These are phyloP conservation scores for Tipula confusa DNA, from an alignment of 2,888 invertebrate genomes.

Conservation along the genomic window DNA sequence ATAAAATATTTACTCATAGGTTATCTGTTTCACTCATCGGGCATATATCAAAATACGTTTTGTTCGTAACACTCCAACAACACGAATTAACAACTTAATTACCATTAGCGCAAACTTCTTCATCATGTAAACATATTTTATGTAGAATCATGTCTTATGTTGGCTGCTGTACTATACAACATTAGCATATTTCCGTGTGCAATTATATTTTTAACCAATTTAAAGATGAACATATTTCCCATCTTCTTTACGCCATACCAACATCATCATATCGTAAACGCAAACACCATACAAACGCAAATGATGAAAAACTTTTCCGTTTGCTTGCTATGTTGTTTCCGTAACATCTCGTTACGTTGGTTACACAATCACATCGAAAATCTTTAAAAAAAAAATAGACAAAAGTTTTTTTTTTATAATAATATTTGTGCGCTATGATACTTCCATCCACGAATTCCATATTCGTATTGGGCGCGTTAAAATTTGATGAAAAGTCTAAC, in stretches of 20 bases:
- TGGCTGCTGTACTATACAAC: not conserved
- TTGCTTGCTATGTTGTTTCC: no score
- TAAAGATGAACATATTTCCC: not conserved
- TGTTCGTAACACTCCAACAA: not conserved
- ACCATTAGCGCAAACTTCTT: not conserved
- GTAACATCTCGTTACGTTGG: not conserved
- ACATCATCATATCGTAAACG: not conserved
- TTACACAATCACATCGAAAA: no score
- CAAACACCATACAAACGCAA: not conserved
- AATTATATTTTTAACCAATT: not conserved
- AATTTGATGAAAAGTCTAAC: no score
- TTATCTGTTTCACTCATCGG: not conserved
- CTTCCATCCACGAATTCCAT: not conserved
- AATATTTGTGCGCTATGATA: no score
- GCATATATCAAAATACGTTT: not conserved
- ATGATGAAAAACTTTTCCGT: not conserved
- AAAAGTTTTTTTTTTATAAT: no score
- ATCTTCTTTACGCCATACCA: not conserved
- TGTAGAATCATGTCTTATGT: not conserved
- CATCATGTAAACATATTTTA: not conserved
- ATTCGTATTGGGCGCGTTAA: not conserved
- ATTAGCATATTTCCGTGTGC: slow-evolving; percentile 9
- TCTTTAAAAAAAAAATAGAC: no score
- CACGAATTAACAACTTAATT: not conserved
- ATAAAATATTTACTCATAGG: no score